Base-by-base conservation (phyloP, 2,113 vertebrate genomes). In the Malurus alboscapulatus region DNA sequence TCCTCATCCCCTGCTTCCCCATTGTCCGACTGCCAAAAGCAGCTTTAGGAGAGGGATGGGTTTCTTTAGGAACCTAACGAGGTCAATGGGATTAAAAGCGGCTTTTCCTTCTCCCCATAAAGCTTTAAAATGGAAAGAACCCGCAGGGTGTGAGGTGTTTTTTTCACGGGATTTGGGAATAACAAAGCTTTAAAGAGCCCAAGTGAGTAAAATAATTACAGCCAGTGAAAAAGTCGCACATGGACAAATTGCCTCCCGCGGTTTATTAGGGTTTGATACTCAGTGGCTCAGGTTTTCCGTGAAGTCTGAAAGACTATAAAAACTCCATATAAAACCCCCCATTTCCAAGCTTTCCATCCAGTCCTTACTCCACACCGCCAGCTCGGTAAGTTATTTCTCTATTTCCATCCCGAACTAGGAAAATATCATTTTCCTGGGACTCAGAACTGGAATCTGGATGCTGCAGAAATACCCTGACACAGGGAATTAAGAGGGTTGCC, bases 351-450 rank as follows among this genome's bases (percentile, higher is more conserved):
- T 59, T 68, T 13, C 84, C 18, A 4, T 30, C 81, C 93, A 89
- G 66, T 34, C 65, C 92, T 68, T 8, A 8, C 61, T 62, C 89
- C 53, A 32, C 9, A 2, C 77, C 12, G 32, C 4, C 44, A 95
- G 77, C 89, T 89, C 4, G 91, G 95, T 96, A 84, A 96, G 95
- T 95, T 57, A 7, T 55, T 63, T 62, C 17, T 30, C 17, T 82
- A 0, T n/a, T 90, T 51, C 74, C 59, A 3, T 17, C 20, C 57
- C 82, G 47, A 21, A 45, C 8, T 57, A 45, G 24, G n/a, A 50
- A 90, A 88, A 77, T 11, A 5, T 2, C 8, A 3, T 36, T 77
- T 42, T 50, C 5, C 20, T 66, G 54, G 17, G 22, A 4, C 15
- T 83, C 79, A 38, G 30, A 53, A 15, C 30, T 17, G 62, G 21